A percentile compares a stretch with the other conserved stretches of the same genome.
These are phyloP conservation scores for Bombycilla garrulus DNA, from an alignment of 2,113 vertebrate species.

Conservation along the genomic window DNA sequence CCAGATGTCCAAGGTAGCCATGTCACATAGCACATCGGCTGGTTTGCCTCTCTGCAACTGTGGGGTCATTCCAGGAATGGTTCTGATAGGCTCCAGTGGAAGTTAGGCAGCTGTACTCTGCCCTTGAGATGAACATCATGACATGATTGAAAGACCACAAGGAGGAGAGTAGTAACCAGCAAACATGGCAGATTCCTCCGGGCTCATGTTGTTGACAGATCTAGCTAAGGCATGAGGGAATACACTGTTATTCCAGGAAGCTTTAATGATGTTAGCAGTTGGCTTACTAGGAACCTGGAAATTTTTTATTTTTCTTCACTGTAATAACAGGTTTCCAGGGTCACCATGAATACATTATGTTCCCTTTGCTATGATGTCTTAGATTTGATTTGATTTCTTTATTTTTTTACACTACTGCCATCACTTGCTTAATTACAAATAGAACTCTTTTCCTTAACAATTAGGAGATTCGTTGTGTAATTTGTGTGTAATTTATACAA, in stretches of 20 bases:
- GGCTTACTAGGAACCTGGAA: background rate
- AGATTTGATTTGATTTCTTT: background rate
- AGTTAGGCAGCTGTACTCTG: background rate
- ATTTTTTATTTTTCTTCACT: background rate
- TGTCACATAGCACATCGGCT: accelerated
- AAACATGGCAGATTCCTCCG: background rate
- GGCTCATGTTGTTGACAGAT: slow-evolving; percentile 16
- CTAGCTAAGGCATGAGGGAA: background rate
- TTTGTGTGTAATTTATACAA: background rate
- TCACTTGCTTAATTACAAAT: background rate
- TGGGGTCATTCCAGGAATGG: background rate
- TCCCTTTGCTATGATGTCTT: background rate
- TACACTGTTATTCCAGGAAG: background rate
- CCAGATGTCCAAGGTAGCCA: background rate
- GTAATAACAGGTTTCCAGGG: background rate
- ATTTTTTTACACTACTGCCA: background rate
- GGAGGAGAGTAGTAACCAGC: background rate
- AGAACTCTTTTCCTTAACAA: background rate
- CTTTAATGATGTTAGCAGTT: slow-evolving; percentile 26
- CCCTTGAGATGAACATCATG: background rate
- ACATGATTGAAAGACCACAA: background rate
- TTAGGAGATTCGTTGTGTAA: background rate
- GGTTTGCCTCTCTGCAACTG: background rate
- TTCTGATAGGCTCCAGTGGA: background rate
- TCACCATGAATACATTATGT: background rate